Conservation (phyloP, 2,113 vertebrate genomes). For the Eira barbara region DNA sequence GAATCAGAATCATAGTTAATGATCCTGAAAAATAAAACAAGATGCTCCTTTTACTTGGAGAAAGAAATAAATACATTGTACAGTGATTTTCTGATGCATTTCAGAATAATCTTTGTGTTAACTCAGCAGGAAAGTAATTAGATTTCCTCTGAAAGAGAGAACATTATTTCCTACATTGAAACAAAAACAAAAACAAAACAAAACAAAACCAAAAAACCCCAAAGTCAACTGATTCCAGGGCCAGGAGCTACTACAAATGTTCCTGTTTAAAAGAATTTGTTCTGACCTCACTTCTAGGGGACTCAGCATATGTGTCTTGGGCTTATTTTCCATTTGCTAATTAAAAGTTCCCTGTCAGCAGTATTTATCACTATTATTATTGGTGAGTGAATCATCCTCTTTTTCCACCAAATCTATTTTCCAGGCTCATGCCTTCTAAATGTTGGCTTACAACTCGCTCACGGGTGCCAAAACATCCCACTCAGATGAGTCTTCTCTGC, state of each 20-base stretch:
- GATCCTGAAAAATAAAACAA: constrained; percentile 55
- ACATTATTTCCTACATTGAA: background rate
- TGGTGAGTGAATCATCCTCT: constrained; percentile 63
- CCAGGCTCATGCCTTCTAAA: constrained; percentile 54
- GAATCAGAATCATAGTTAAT: constrained; percentile 48
- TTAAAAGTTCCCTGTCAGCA: constrained; percentile 69
- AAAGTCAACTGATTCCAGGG: background rate
- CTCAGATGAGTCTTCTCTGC: constrained; percentile 37
- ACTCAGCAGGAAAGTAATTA: constrained; percentile 40
- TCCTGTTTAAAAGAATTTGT: constrained; percentile 64
- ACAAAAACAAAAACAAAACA: background rate
- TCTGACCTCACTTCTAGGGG: constrained; percentile 66
- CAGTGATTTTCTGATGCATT: constrained; percentile 18
- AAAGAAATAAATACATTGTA: background rate
- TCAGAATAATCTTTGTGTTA: constrained; percentile 35
- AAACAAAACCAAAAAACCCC: background rate
- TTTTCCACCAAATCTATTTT: constrained; percentile 66
- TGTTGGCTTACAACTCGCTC: constrained; percentile 35
- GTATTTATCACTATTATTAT: constrained; percentile 74
- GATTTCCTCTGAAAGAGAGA: constrained; percentile 57
- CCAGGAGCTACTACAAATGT: constrained; percentile 60
- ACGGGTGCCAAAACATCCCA: constrained; percentile 31
- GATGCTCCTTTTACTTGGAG: constrained; percentile 33
- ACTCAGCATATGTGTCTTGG: constrained; percentile 39
- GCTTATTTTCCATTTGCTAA: constrained; percentile 67